Conservation (phyloP, 2,113 vertebrate genomes). For the Chrysochloris asiatica region DNA sequence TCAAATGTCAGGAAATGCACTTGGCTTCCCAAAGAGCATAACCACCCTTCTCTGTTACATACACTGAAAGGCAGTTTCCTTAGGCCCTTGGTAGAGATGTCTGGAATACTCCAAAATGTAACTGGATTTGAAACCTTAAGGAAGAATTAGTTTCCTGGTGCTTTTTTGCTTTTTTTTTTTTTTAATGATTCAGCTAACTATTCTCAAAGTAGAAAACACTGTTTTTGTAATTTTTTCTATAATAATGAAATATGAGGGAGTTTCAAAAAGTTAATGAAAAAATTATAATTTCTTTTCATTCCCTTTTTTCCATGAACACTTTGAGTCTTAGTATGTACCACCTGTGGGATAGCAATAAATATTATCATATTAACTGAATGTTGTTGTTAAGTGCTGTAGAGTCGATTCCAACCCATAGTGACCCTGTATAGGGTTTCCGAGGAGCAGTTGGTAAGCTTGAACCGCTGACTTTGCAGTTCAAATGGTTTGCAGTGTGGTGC, state of each 20-base stretch:
- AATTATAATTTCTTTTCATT: no score
- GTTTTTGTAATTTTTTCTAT: constrained; percentile 25
- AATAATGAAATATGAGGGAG: constrained; percentile 35
- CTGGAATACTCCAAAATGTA: background rate
- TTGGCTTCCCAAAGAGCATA: background rate
- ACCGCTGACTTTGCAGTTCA: no score
- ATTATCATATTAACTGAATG: constrained; percentile 58
- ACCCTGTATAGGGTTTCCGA: no score
- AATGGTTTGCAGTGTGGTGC: no score
- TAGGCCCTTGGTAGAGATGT: background rate
- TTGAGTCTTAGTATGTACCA: no score
- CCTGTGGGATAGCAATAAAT: constrained; percentile 45
- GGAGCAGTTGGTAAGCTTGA: no score
- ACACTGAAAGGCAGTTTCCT: background rate
- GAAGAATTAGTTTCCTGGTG: background rate
- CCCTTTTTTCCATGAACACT: no score
- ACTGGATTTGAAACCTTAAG: background rate
- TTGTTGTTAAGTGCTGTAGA: no score
- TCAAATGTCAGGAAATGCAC: background rate
- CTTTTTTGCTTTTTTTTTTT: background rate
- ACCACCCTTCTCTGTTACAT: background rate
- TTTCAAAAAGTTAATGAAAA: constrained; percentile 35
- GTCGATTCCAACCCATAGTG: no score
- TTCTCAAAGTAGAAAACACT: background rate
- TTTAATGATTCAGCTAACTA: background rate